Conservation (phyloP, 35 echinoderm and acorn worm genomes). For the Apostichopus californicus region DNA sequence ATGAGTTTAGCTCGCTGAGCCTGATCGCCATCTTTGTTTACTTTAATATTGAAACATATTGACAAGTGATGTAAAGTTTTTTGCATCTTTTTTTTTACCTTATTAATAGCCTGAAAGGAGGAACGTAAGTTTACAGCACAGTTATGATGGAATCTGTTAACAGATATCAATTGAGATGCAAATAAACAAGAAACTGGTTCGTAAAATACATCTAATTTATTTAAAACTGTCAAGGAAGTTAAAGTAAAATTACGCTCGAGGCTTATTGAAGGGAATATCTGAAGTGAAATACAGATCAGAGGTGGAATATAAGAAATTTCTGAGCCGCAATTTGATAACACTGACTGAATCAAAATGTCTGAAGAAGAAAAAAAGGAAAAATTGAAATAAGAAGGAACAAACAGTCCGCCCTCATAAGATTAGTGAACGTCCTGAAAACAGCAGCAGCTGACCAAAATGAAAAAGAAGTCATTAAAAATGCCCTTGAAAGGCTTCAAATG, state of each 20-base stretch:
- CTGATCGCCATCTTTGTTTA: no score
- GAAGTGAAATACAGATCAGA: slow-evolving; percentile 18
- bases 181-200: no score
- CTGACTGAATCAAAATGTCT: slow-evolving; percentile 30
- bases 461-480: slow-evolving; percentile 51
- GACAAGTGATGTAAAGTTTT: no score
- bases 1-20: no score
- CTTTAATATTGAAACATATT: no score
- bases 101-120: no score
- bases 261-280: slow-evolving; percentile 4
- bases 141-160: no score
- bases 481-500: slow-evolving; percentile 44
- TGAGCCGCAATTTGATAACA: background rate
- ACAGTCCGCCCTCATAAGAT: slow-evolving; percentile 31
- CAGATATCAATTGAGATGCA: no score
- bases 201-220: no score
- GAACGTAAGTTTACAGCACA: no score
- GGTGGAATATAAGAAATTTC: background rate
- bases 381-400: slow-evolving; percentile 49
- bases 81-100: no score
- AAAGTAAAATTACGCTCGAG: slow-evolving; percentile 23
- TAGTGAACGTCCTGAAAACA: slow-evolving; percentile 25
- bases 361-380: slow-evolving; percentile 39
- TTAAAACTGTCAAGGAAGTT: no score
- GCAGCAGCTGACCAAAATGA: slow-evolving; percentile 45